These are phyloP conservation scores for Notamacropus eugenii DNA, from an alignment of 2,797 vertebrate genomes.

Conservation along the genomic window DNA sequence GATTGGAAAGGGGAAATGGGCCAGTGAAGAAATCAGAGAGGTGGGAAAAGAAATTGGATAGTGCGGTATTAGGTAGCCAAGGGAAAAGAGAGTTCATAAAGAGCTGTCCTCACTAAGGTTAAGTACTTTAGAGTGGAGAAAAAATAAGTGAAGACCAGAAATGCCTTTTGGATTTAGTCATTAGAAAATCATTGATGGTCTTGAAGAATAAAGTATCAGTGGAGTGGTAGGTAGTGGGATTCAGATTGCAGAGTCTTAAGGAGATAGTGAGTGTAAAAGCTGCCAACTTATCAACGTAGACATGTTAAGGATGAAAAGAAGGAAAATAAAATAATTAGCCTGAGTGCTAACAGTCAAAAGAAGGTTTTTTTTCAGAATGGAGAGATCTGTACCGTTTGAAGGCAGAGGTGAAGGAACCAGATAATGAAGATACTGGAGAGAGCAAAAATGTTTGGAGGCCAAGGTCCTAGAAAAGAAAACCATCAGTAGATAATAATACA, in stretches of 20 bases:
- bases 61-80: background rate
- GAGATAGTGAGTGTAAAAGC: background rate
- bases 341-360: background rate
- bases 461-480: background rate
- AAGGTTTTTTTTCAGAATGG: background rate
- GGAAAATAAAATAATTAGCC: background rate
- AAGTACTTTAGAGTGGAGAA: background rate
- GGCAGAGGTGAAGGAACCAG: background rate
- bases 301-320: background rate
- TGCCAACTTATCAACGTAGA: background rate
- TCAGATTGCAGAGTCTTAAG: background rate
- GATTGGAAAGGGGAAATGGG: background rate
- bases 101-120: background rate
- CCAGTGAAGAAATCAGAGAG: background rate
- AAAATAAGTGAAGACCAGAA: background rate
- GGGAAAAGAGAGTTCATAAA: background rate
- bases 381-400: background rate
- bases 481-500: background rate
- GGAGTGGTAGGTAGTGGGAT: background rate
- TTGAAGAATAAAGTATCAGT: background rate
- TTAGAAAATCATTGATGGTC: background rate
- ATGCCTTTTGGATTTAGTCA: background rate
- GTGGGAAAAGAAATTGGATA: background rate
- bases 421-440: background rate
- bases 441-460: background rate